Evolutionary conservation across 2,797 vertebrate species (phyloP).

Genomic region (Helicolenus hilgendorfi): DNA sequence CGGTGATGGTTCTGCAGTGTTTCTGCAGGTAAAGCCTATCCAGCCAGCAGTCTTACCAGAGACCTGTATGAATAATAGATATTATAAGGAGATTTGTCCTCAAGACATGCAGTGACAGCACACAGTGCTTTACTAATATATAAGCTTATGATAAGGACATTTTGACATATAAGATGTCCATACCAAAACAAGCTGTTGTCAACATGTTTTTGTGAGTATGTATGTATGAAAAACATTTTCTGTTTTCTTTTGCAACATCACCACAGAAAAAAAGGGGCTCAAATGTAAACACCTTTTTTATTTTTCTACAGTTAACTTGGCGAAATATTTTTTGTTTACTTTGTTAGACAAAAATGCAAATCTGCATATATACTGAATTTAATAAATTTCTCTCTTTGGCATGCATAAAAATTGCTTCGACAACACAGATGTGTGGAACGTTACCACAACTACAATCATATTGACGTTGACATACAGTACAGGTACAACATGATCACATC

Average conservation of each 20-base stretch:
- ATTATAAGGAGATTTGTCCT: slow-evolving; percentile 20
- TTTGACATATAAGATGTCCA: neutral
- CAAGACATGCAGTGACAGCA: slow-evolving; percentile 25
- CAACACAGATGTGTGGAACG: slow-evolving; percentile 70
- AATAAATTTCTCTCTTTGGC: slow-evolving; percentile 86
- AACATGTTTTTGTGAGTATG: neutral
- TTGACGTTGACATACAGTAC: slow-evolving; percentile 66
- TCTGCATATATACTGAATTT: slow-evolving; percentile 81
- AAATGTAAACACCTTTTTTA: slow-evolving; percentile 81
- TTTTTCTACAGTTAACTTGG: slow-evolving; percentile 74
- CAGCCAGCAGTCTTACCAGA: slow-evolving; percentile 19
- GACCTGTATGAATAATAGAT: slow-evolving; percentile 59
- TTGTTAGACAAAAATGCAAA: slow-evolving; percentile 73
- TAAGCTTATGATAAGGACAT: neutral
- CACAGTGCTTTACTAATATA: neutral
- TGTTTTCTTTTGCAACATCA: slow-evolving; percentile 31
- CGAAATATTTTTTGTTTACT: slow-evolving; percentile 58
- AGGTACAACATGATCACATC: slow-evolving; percentile 55
- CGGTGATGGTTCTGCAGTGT: slow-evolving; percentile 7
- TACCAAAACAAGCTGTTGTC: neutral
- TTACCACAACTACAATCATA: slow-evolving; percentile 70
- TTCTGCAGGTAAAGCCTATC: slow-evolving; percentile 24
- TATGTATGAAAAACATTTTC: neutral
- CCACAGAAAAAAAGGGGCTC: slow-evolving; percentile 31
- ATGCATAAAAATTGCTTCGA: slow-evolving; percentile 86